Base-by-base conservation (phyloP, 2,888 invertebrate genomes). In the Sminthurides aquaticus region DNA sequence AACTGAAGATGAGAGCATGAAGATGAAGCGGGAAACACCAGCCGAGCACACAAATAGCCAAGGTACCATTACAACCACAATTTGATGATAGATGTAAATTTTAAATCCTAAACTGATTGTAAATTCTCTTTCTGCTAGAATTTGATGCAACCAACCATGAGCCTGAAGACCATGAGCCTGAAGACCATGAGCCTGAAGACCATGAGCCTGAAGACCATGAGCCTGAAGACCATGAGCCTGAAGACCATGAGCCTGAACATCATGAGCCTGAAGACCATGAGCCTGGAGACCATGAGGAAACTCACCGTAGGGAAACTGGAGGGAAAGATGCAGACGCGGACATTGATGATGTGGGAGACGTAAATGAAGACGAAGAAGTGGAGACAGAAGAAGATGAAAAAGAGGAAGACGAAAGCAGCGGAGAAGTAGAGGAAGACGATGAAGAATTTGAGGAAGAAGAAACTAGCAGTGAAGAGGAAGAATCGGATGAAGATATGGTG, bases 381-480 rank as follows among this genome's bases (percentile, higher is more conserved):
- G 59, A 48, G 8, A 49, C 25, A 2, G 55, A 57, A 18, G 28
- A 34, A 22, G 55, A 28, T 11, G 49, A 49, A 24, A 29, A 28
- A 18, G 26, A n/a, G 11, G 60, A 65, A 15, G 60, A 55, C 18
- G 64, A 55, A 43, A 18, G 15, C 18, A 28, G 54, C 8, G 54
- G 49, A 3, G 55, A 64, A 3, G 55, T 58, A 27, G 59, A 48
- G 2, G 43, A 55, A 2, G 55, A 43, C 26, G 43, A 59, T 1
- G 49, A 15, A 52, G 58, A 34, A 20, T 61, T 62, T 15, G 48
- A 54, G 2, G 49, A 60, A 2, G 49, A 64, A 20, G 62, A 54
- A 5, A 66, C 64, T 3, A 64, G 62, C 22, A 55, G n/a, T 48
- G 60, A 34, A 34, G 43, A 3, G 48, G 54, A 48, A 18, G 57